These are phyloP conservation scores for Altica lythri DNA, from an alignment of 2,888 invertebrate genomes.

Conservation along the genomic window DNA sequence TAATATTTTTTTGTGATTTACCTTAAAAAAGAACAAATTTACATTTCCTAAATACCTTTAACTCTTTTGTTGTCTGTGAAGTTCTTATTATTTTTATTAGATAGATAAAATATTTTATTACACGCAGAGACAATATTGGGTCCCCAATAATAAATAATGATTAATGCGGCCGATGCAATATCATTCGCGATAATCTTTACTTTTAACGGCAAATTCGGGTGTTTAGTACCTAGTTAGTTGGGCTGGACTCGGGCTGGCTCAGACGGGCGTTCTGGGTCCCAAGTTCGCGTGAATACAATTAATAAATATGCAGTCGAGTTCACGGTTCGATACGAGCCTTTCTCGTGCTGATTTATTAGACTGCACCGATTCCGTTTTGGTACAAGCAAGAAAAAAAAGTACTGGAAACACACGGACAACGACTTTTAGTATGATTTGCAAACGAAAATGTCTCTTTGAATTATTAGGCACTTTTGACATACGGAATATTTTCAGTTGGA, in stretches of 20 bases:
- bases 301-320: slow-evolving; percentile 52
- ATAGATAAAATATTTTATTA: slow-evolving; percentile 9
- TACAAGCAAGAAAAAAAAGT: slow-evolving; percentile 42
- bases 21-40: too few relatives aligned
- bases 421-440: slow-evolving; percentile 19
- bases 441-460: slow-evolving; percentile 18
- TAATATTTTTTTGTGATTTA: too few relatives aligned
- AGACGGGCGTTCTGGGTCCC: slow-evolving; percentile 7
- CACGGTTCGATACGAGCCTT: slow-evolving; percentile 50
- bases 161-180: slow-evolving; percentile 13
- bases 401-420: slow-evolving; percentile 21
- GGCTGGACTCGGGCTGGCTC: slow-evolving; percentile 12
- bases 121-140: slow-evolving; percentile 19
- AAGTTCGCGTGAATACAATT: slow-evolving; percentile 52
- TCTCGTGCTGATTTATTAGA: slow-evolving; percentile 51
- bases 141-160: slow-evolving; percentile 11
- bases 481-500: slow-evolving; percentile 1
- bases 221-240: slow-evolving; percentile 15
- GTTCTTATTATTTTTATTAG: slow-evolving; percentile 11
- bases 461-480: slow-evolving; percentile 15
- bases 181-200: slow-evolving; percentile 17
- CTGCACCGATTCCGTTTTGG: slow-evolving; percentile 51
- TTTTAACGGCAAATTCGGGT: slow-evolving; percentile 28
- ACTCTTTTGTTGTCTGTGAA: slow-evolving; percentile 1
- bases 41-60: too few relatives aligned